Conservation (phyloP, 2,797 vertebrate species). For the Danio jaintianensis region DNA sequence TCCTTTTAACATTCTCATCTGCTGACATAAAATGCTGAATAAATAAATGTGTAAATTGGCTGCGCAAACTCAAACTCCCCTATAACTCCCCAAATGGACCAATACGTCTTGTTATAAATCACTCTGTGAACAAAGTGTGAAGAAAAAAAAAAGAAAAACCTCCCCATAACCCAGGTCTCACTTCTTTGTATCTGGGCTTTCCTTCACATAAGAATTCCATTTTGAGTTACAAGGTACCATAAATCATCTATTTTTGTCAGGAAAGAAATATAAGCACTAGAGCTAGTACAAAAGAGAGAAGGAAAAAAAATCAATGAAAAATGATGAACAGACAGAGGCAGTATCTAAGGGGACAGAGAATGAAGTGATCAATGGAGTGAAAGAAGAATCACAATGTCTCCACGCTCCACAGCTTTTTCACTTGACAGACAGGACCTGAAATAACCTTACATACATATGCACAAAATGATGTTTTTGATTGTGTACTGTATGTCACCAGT, state of each 20-base stretch:
- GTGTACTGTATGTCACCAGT: too few relatives aligned
- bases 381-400: constrained; percentile 22
- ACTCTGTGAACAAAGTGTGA: neutral
- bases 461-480: neutral
- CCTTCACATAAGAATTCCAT: constrained; percentile 19
- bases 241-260: constrained; percentile 25
- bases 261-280: constrained; percentile 12
- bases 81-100: neutral
- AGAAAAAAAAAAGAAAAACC: neutral
- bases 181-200: constrained; percentile 29
- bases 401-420: constrained; percentile 10
- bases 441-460: constrained; percentile 5
- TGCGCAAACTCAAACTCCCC: neutral
- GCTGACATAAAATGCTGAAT: neutral
- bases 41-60: neutral
- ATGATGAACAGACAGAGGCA: neutral
- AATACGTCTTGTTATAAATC: neutral
- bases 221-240: constrained; percentile 22
- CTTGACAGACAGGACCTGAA: constrained; percentile 6
- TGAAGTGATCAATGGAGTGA: constrained; percentile 12
- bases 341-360: neutral
- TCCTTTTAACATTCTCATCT: neutral
- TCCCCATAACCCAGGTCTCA: constrained; percentile 19
- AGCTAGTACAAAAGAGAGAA: neutral
- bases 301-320: constrained; percentile 1